Evolutionary conservation across 2,113 vertebrate species (phyloP).

Genomic region (Aegotheles bennettii): DNA sequence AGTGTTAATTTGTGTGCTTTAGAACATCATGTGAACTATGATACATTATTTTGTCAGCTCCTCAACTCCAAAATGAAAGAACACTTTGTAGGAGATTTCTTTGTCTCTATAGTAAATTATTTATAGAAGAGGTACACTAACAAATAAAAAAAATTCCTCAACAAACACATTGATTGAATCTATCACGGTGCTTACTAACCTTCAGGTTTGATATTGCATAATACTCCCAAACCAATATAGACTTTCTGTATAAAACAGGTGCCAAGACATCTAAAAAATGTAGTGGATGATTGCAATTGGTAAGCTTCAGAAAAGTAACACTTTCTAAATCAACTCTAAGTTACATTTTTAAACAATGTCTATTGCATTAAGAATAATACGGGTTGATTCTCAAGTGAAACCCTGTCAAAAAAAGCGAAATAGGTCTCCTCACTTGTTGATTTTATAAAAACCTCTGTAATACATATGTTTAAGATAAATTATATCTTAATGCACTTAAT

Average conservation of each 20-base stretch:
- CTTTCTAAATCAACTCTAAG: not conserved
- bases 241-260: not conserved
- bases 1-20: not conserved
- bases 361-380: not conserved
- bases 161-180: not conserved
- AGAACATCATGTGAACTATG: rapidly evolving
- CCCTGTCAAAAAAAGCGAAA: not conserved
- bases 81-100: not conserved
- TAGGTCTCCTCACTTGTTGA: not conserved
- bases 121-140: not conserved
- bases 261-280: not conserved
- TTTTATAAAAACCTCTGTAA: not conserved
- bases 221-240: not conserved
- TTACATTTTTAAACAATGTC: not conserved
- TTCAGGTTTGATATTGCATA: not conserved
- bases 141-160: not conserved
- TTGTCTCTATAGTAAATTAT: not conserved
- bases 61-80: not conserved
- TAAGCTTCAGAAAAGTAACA: not conserved
- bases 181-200: not conserved
- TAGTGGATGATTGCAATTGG: not conserved
- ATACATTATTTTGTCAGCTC: not conserved
- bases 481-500: not conserved
- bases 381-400: not conserved
- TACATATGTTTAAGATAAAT: not conserved